A percentile compares a stretch with the other conserved stretches of the same genome.
Evolutionary conservation across 2,113 vertebrate genomes (phyloP).

Genomic region (Etia nguti): DNA sequence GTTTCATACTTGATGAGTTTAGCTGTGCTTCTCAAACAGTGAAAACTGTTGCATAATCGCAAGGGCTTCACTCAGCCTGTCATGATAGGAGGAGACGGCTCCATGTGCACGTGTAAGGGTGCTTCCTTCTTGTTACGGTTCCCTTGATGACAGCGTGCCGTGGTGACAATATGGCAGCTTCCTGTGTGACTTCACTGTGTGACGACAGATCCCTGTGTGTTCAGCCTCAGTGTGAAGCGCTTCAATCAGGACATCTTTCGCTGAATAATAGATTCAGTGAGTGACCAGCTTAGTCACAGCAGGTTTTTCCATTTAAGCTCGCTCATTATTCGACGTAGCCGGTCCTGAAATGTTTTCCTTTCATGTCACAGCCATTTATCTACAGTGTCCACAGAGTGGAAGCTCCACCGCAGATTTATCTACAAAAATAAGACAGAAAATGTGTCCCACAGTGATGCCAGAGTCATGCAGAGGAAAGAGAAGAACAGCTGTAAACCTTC

Average conservation of each 20-base stretch:
- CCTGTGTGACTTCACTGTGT: not conserved
- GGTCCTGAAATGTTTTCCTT: conserved; percentile 29
- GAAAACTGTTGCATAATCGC: not conserved
- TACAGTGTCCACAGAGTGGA: not conserved
- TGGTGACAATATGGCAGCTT: conserved; percentile 18
- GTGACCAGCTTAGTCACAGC: conserved; percentile 15
- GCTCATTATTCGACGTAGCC: conserved; percentile 22
- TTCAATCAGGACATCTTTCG: conserved; percentile 29
- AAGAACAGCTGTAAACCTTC: not conserved
- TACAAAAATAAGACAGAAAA: not conserved
- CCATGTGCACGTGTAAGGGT: not conserved
- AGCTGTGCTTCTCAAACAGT: not conserved
- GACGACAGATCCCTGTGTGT: conserved; percentile 33
- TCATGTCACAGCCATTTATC: conserved; percentile 19
- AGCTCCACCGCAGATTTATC: not conserved
- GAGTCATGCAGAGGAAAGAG: not conserved
- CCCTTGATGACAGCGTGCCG: conserved; percentile 1
- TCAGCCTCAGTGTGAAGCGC: conserved; percentile 10
- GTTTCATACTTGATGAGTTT: not conserved
- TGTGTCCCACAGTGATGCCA: not conserved
- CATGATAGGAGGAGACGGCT: not conserved
- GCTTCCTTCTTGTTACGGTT: conserved; percentile 13
- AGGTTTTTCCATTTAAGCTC: conserved; percentile 41
- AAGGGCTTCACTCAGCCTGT: not conserved
- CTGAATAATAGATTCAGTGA: conserved; percentile 41